Evolutionary conservation across 2,888 invertebrate genomes (phyloP).

Genomic region (Yponomeuta plumbellus): DNA sequence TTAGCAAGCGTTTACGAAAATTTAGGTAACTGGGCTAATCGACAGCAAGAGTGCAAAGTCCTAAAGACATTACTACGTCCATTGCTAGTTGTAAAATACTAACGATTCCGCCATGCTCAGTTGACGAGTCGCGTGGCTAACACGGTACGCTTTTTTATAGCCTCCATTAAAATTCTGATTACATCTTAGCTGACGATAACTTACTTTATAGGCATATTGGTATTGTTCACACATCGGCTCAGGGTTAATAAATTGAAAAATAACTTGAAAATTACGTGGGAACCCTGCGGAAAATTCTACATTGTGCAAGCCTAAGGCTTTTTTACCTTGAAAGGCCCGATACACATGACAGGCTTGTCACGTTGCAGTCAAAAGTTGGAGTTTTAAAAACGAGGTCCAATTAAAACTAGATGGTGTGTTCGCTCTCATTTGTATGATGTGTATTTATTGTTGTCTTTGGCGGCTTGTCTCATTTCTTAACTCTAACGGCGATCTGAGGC

Average conservation of each 20-base stretch:
- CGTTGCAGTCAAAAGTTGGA: no score
- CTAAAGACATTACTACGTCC: constrained; percentile 8
- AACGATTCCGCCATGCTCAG: background rate
- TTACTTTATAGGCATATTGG: background rate
- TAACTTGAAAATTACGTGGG: background rate
- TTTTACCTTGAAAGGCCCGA: background rate
- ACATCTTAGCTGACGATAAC: background rate
- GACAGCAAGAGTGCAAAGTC: constrained; percentile 2
- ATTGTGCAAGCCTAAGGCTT: background rate
- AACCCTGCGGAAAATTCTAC: background rate
- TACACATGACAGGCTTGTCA: no score
- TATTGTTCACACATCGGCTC: constrained; percentile 1
- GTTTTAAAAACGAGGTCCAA: no score
- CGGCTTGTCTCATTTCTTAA: no score
- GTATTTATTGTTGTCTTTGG: no score
- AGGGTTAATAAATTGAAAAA: constrained; percentile 4
- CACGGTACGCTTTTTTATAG: background rate
- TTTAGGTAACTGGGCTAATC: constrained; percentile 15
- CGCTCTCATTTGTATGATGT: no score
- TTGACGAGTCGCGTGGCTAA: constrained; percentile 5
- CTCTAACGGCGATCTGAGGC: no score
- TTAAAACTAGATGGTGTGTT: no score
- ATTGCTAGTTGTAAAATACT: background rate
- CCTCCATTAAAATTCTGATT: constrained; percentile 1
- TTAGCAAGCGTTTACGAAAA: constrained; percentile 6